Conservation (phyloP, 2,888 invertebrate genomes). For the Ashinkailepas kermadecensis region DNA sequence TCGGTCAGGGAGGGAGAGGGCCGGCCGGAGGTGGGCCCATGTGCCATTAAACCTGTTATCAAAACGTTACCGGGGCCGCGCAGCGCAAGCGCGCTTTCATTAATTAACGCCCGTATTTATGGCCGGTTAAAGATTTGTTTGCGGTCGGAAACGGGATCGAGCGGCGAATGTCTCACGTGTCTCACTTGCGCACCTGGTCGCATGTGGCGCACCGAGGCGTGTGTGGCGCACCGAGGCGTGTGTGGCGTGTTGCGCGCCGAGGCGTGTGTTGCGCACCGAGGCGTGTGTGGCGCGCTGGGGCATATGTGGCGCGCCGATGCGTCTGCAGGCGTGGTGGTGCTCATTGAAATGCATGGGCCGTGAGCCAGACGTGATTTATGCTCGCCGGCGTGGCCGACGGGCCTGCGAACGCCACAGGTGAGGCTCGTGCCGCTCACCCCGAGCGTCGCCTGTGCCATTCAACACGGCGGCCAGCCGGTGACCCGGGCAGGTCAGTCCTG, state of each 20-base stretch:
- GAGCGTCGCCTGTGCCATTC: too few species aligned
- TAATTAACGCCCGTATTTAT: not conserved
- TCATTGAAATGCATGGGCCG: slow-evolving; percentile 10
- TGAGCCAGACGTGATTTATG: not conserved
- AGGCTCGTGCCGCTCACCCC: too few species aligned
- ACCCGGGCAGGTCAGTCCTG: too few species aligned
- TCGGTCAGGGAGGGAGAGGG: not conserved
- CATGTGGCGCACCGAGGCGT: too few species aligned
- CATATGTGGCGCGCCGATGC: too few species aligned
- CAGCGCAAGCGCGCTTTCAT: slow-evolving; percentile 5
- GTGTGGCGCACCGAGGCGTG: too few species aligned
- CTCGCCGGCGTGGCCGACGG: not conserved
- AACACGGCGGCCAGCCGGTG: too few species aligned
- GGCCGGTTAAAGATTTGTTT: slow-evolving; percentile 15
- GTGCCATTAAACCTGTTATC: slow-evolving; percentile 20
- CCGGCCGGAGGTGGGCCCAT: slow-evolving; percentile 10
- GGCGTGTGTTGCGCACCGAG: too few species aligned
- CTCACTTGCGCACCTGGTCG: too few species aligned
- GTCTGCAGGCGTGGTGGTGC: not conserved
- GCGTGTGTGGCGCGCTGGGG: too few species aligned
- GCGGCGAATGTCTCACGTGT: not conserved
- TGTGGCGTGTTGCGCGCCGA: too few species aligned
- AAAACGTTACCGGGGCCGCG: not conserved
- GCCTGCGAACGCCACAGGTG: too few species aligned
- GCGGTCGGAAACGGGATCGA: not conserved